phyloP scores from a whole-genome alignment of 2,113 vertebrate genomes.

The Gallinago paraguaiae region DNA sequence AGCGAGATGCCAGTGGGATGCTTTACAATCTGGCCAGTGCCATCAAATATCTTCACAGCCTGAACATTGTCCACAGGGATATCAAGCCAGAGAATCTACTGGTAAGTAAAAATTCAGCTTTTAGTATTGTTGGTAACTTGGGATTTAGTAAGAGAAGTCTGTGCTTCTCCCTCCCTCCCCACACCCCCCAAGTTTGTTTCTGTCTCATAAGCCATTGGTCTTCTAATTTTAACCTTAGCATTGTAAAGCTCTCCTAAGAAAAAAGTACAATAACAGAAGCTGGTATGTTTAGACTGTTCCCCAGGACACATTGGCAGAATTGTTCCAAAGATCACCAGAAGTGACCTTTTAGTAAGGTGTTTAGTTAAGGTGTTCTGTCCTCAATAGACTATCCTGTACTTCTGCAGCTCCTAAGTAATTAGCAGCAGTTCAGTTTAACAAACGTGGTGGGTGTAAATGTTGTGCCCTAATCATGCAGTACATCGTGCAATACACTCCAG shows the following conservation, averaged over 20 bases:
- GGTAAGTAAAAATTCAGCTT: slow-evolving; percentile 77
- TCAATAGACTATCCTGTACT: background rate
- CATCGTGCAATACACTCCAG: background rate
- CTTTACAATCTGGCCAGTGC: slow-evolving; percentile 96
- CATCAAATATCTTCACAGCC: slow-evolving; percentile 95
- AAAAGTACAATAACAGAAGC: background rate
- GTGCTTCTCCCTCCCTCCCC: background rate
- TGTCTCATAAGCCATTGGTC: background rate
- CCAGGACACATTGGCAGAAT: background rate
- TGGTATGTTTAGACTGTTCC: background rate
- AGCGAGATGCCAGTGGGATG: slow-evolving; percentile 96
- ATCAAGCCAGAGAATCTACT: slow-evolving; percentile 98
- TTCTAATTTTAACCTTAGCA: background rate
- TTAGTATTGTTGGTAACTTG: background rate
- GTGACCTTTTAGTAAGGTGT: background rate
- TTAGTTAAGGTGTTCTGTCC: background rate
- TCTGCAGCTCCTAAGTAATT: background rate
- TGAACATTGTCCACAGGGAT: slow-evolving; percentile 96
- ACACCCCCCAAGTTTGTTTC: background rate
- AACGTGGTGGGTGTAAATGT: background rate
- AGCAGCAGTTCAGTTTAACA: background rate
- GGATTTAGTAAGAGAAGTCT: background rate
- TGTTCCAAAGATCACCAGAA: background rate
- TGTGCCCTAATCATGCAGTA: background rate
- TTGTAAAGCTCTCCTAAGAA: background rate